phyloP scores from a whole-genome alignment of 2,113 vertebrate species.

The Synchiropus splendidus region DNA sequence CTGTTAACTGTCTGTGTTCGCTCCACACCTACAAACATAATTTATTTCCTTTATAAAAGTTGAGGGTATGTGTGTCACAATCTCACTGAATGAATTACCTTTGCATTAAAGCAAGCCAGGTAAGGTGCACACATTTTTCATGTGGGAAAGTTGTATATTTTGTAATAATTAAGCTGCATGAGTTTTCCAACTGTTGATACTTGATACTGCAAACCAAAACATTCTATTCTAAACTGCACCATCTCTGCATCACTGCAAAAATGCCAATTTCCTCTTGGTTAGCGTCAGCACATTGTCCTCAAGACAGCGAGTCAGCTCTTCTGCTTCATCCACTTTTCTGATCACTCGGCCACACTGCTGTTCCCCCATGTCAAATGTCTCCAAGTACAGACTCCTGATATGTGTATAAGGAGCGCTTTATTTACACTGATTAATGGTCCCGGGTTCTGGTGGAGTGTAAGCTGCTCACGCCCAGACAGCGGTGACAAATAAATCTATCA shows the following conservation, averaged over 20 bases:
- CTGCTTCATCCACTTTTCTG: slow-evolving; percentile 11
- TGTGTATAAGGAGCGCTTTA: slow-evolving; percentile 57
- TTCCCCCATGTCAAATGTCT: slow-evolving; percentile 49
- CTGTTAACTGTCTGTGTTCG: no score
- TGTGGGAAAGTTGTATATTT: no score
- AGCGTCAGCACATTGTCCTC: slow-evolving; percentile 42
- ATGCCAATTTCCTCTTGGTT: slow-evolving; percentile 46
- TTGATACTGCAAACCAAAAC: no score
- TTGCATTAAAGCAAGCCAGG: no score
- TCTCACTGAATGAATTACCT: no score
- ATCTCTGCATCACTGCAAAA: slow-evolving; percentile 21
- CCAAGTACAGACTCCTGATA: slow-evolving; percentile 42
- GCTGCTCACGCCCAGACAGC: slow-evolving; percentile 49
- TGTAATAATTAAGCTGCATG: no score
- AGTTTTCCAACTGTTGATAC: no score
- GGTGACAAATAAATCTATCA: slow-evolving; percentile 71
- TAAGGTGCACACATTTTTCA: no score
- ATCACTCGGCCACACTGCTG: slow-evolving; percentile 31
- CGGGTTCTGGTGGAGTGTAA: slow-evolving; percentile 36
- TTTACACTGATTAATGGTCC: slow-evolving; percentile 69
- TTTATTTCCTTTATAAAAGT: no score
- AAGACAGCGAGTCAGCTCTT: slow-evolving; percentile 16
- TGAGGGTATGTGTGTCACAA: no score
- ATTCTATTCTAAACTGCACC: slow-evolving; percentile 20
- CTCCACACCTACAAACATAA: no score